A percentile compares a stretch with the other conserved stretches of the same genome.
Evolutionary conservation across 2,797 vertebrate genomes (phyloP).

Genomic region (Halcyon smyrnensis): DNA sequence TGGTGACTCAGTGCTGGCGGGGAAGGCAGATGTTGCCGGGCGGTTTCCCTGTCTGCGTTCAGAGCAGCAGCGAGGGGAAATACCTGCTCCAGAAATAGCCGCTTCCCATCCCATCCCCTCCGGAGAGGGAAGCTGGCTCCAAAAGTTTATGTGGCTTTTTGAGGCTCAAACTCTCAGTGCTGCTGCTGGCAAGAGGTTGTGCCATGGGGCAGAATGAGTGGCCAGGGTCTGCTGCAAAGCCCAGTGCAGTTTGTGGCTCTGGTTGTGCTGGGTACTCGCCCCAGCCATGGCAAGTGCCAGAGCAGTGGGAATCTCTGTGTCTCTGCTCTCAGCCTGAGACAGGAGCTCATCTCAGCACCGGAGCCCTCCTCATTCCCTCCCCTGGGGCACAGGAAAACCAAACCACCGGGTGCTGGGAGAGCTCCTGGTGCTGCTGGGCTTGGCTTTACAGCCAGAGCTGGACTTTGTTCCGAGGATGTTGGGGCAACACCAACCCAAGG

Average conservation of each 20-base stretch:
- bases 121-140: accelerated
- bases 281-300: accelerated
- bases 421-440: neutral
- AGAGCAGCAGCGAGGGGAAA: neutral
- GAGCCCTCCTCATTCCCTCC: neutral
- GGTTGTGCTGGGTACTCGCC: accelerated
- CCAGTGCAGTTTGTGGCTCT: accelerated
- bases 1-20: neutral
- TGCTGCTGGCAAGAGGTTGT: neutral
- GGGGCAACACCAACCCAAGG: accelerated
- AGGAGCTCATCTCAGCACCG: neutral
- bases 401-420: neutral
- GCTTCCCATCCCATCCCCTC: neutral
- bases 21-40: neutral
- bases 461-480: neutral
- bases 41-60: neutral
- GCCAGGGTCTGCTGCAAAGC: neutral
- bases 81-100: neutral
- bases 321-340: neutral
- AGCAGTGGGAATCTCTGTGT: neutral
- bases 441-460: neutral
- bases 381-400: neutral
- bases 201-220: accelerated
- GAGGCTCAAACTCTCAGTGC: neutral
- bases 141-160: accelerated